Evolutionary conservation across 1,140 invertebrate genomes (phyloP), one percentile per base, ranked within the genome.

Genomic region (Drosophila lacertosa): DNA sequence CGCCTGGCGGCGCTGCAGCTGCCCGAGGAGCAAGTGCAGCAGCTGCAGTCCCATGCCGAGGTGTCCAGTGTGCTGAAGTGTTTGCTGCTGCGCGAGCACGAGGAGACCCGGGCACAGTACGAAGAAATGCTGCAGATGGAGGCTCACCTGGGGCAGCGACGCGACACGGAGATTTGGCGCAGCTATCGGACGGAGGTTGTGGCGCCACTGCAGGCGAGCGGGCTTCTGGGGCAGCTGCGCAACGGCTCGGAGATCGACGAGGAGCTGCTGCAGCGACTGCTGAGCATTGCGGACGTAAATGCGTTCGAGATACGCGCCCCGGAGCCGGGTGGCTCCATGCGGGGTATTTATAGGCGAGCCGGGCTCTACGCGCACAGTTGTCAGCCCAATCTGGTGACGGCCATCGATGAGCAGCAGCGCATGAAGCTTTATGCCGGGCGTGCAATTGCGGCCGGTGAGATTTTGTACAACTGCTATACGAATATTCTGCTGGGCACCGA

Each of bases 391-490:
- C 94, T 94, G 5, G 93, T 94, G 58, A 91, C 95, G 18, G 93
- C 93, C 2, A 93, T 95, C 3, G 94, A 95, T 75, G 93, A 94
- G 67, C 90, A 93, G 42, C 94, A 94, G 58, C 77, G 92, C 16
- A 92, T 95, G 9, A 93, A 94, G 7, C 91, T 95, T 4, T 93
- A 94, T 57, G 93, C 95, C 0, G 95, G 93, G 67, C 86, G 93
- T 0, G 89, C 93, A 7, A 94, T 95, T 16, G 91, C 93, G 54
- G 92, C 93, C 47, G 94, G 94, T 10, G 93, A 94, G 22, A 90
- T 92, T 2, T 94, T 97, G 60, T 93, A 93, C 69, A 95, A 95
- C 64, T 96, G 95, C 86, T 97, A 97, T 69, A 95, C 95, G 0
- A 95, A 95, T 82, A 92, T 94, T 0, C 91, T 97, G 57, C 92